Conservation (phyloP, 1,140 invertebrate genomes). For the Caenorhabditis tropicalis region DNA sequence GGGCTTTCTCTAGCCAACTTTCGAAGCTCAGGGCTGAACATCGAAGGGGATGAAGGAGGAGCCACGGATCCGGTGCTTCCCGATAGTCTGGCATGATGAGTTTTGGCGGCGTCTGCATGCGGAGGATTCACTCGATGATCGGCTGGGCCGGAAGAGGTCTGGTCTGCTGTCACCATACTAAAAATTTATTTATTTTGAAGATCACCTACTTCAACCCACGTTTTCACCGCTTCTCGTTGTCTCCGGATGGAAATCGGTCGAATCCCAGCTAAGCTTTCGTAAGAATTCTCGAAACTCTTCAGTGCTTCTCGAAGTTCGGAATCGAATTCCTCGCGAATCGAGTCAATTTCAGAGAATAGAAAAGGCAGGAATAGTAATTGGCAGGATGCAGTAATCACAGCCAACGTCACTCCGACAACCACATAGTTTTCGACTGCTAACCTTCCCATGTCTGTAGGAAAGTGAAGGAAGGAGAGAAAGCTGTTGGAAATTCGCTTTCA, state of each 20-base stretch:
- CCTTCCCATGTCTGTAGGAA: not conserved
- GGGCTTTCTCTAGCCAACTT: not conserved
- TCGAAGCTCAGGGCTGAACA: not conserved
- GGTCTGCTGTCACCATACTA: not conserved
- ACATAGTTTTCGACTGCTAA: conserved; percentile 11
- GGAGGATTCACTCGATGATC: not conserved
- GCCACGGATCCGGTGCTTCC: not conserved
- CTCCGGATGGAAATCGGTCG: not conserved
- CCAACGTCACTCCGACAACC: not conserved
- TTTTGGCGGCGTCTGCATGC: not conserved
- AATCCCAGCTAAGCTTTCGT: not conserved
- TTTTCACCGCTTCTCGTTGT: not conserved
- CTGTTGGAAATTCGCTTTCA: not conserved
- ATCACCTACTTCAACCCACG: not conserved
- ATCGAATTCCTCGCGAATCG: conserved; percentile 2
- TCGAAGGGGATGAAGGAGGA: not conserved
- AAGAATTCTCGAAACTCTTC: conserved; percentile 19
- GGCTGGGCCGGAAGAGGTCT: not conserved
- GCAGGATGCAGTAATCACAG: not conserved
- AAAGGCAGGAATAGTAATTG: conserved; percentile 7
- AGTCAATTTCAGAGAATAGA: conserved; percentile 39
- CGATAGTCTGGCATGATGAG: not conserved
- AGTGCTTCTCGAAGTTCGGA: not conserved
- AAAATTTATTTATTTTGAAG: not conserved
- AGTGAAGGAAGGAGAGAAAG: not conserved